A percentile compares a stretch with the other conserved stretches of the same genome.
Evolutionary conservation across 2,113 vertebrate genomes (phyloP).

Genomic region (Oncorhynchus mykiss): DNA sequence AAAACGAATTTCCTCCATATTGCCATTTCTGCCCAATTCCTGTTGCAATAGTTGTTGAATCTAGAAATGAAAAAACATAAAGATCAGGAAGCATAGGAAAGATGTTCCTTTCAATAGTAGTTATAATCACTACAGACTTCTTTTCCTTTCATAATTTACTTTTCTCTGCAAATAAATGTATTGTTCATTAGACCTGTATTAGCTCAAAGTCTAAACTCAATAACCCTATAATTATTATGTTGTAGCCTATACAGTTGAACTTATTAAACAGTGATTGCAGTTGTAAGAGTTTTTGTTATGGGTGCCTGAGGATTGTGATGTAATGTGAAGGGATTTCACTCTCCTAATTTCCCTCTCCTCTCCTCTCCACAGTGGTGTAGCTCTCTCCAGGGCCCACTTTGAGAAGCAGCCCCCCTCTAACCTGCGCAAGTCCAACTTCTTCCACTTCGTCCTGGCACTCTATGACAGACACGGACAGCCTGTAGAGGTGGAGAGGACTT

Average conservation of each 20-base stretch:
- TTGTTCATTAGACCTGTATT: neutral
- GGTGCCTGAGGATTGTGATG: neutral
- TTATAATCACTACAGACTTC: neutral
- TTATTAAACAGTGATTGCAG: neutral
- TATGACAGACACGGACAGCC: conserved; percentile 98
- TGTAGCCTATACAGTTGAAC: neutral
- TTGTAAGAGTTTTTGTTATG: neutral
- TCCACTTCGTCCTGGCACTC: conserved; percentile 96
- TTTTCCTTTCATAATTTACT: neutral
- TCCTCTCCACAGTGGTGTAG: conserved; percentile 83
- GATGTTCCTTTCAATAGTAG: neutral
- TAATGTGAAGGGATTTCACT: conserved; percentile 26
- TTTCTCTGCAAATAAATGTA: neutral
- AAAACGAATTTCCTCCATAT: neutral
- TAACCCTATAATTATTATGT: neutral
- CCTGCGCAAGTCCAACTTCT: conserved; percentile 98
- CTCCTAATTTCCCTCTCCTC: conserved; percentile 31
- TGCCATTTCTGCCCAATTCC: neutral
- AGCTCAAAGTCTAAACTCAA: neutral
- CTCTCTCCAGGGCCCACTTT: conserved; percentile 95
- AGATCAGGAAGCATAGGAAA: too few species aligned
- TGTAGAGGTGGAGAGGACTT: conserved; percentile 95
- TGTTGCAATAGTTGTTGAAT: neutral
- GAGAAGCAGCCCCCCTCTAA: conserved; percentile 99
- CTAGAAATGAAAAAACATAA: neutral